Base-by-base conservation (phyloP, 2,113 vertebrate species). In the Lophotis ruficrista region DNA sequence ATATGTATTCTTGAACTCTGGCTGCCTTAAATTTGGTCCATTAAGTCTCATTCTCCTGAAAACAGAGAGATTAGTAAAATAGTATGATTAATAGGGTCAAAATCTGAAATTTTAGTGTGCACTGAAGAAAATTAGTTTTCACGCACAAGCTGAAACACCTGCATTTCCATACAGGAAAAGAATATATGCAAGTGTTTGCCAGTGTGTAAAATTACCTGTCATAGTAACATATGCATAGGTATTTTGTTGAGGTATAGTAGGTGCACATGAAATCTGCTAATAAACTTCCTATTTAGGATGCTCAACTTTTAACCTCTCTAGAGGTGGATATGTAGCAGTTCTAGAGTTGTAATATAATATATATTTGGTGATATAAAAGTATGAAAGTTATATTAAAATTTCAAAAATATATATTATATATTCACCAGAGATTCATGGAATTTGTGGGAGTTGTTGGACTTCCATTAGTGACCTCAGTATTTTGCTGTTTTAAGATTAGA, bases 141-240 rank as follows among this genome's bases (percentile, higher is more conserved):
- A 31, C 8, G 8, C 1, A 2, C 62, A 30, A 80, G 53, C 15
- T 61, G 37, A n/a, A 78, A 28, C 30, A 19, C 17, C 9, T 54
- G 0, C 7, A 3, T 30, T 51, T 69, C 27, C 35, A 38, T 33
- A 31, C 5, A 51, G 45, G 53, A 10, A 11, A 43, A 64, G 61
- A 64, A 7, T 4, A 28, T 1, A 6, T 64, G 35, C 2, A 14
- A 21, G 27, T 33, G 12, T 73, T 35, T 65, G 12, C 64, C 54
- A 45, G 50, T 2, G 10, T 72, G 45, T 65, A n/a, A 38, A 83
- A 73, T 81, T 57, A 69, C 31, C 58, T 66, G 54, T 70, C 35
- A 9, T 0, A 15, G 64, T 77, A 73, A 76, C 30, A 6, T 27
- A 47, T 13, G 24, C 2, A 0, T 33, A 4, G 14, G 23, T 24